Conservation (phyloP, 2,113 vertebrate species). For the Chitala chitala region DNA sequence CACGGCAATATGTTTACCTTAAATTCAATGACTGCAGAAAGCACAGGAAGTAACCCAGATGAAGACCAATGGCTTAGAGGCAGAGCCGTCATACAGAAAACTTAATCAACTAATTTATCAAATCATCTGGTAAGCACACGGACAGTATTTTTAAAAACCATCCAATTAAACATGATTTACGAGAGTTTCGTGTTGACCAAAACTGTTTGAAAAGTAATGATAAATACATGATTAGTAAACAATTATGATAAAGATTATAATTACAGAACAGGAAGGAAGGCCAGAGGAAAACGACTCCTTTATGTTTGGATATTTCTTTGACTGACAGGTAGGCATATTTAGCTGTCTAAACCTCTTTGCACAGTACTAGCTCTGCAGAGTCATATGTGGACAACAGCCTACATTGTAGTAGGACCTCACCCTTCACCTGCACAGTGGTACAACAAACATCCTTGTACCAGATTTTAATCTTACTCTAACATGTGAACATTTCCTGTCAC, state of each 20-base stretch:
- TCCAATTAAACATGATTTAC: not conserved
- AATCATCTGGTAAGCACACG: not conserved
- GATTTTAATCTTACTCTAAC: too few relatives aligned
- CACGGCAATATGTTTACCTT: not conserved
- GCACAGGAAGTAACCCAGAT: not conserved
- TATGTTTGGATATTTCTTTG: not conserved
- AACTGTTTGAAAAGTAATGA: not conserved
- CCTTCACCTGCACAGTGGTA: too few relatives aligned
- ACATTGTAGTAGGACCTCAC: too few relatives aligned
- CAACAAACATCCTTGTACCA: too few relatives aligned
- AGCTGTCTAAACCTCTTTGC: too few relatives aligned
- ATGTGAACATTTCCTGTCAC: too few relatives aligned
- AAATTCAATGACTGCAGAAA: not conserved
- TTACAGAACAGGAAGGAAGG: not conserved
- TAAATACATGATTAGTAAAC: too few relatives aligned
- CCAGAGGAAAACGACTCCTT: not conserved
- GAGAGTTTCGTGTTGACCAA: not conserved
- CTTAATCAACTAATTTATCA: not conserved
- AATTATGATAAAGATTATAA: too few relatives aligned
- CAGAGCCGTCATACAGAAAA: slow-evolving; percentile 2
- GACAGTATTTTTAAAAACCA: not conserved
- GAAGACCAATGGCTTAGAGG: not conserved
- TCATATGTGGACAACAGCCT: too few relatives aligned
- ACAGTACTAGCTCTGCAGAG: too few relatives aligned
- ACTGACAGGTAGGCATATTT: not conserved